These are phyloP conservation scores for Yponomeuta cagnagella DNA, from an alignment of 2,888 invertebrate genomes.

Conservation along the genomic window DNA sequence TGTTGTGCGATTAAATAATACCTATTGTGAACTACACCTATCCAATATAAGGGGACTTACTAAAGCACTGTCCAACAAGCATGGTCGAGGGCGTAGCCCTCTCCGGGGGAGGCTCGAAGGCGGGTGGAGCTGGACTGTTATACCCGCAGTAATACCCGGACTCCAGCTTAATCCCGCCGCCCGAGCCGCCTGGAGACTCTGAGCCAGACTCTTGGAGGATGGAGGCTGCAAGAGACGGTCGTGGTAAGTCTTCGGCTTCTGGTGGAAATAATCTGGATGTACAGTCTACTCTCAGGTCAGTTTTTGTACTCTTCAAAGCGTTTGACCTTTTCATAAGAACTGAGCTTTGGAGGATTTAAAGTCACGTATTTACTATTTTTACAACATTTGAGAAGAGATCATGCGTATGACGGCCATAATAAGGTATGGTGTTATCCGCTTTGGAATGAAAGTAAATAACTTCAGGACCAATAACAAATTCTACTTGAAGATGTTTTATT, in stretches of 20 bases:
- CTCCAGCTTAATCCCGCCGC: conserved; percentile 69
- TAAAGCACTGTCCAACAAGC: conserved; percentile 86
- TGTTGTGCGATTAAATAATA: too few species aligned
- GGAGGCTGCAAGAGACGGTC: conserved; percentile 82
- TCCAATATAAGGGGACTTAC: conserved; percentile 67
- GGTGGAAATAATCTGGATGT: not conserved
- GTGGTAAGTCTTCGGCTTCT: not conserved
- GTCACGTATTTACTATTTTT: too few species aligned
- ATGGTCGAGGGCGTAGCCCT: conserved; percentile 79
- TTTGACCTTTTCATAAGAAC: not conserved
- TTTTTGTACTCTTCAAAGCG: too few species aligned
- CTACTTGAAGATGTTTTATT: too few species aligned
- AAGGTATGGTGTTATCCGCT: too few species aligned
- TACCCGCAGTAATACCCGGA: conserved; percentile 69
- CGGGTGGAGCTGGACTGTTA: conserved; percentile 67
- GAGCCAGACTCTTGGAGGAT: conserved; percentile 93
- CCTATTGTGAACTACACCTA: too few species aligned
- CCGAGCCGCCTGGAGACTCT: conserved; percentile 73
- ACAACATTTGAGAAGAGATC: too few species aligned
- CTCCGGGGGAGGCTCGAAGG: conserved; percentile 60
- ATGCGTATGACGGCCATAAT: too few species aligned
- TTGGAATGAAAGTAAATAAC: too few species aligned
- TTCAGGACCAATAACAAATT: too few species aligned
- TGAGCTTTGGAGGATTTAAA: not conserved
- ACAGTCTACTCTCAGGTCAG: too few species aligned